Conservation (phyloP, 1,140 invertebrate species). For the Euwallacea similis region DNA sequence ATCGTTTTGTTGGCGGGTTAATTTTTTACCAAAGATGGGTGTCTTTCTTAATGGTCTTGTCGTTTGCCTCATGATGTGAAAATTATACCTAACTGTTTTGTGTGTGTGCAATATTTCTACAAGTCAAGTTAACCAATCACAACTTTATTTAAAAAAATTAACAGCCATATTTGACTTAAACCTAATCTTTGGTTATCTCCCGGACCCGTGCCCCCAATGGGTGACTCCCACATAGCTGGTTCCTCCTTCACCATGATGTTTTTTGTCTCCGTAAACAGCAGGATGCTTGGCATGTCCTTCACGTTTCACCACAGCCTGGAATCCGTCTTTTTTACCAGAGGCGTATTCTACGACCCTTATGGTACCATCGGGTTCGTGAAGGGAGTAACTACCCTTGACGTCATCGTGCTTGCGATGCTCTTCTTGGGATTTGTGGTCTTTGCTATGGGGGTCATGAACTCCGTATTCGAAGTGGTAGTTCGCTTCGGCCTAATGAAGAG, state of each 20-base stretch:
- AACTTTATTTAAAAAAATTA: no score
- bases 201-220: slow-evolving; percentile 40
- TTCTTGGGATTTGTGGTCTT: slow-evolving; percentile 56
- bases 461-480: slow-evolving; percentile 57
- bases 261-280: slow-evolving; percentile 25
- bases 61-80: slow-evolving; percentile 3
- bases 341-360: slow-evolving; percentile 55
- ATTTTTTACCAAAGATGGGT: neutral
- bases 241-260: slow-evolving; percentile 25
- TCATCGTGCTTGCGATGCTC: slow-evolving; percentile 56
- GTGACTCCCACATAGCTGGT: slow-evolving; percentile 44
- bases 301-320: slow-evolving; percentile 55
- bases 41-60: neutral
- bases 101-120: neutral
- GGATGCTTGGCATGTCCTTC: slow-evolving; percentile 38
- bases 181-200: slow-evolving; percentile 9
- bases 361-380: slow-evolving; percentile 56
- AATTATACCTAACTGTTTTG: slow-evolving; percentile 2
- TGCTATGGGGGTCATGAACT: slow-evolving; percentile 56
- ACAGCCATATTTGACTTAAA: no score
- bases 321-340: slow-evolving; percentile 54
- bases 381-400: slow-evolving; percentile 55
- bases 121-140: neutral
- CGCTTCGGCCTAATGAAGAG: slow-evolving; percentile 2
- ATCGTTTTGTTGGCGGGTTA: no score